Evolutionary conservation across 2,113 vertebrate genomes (phyloP), one percentile per base, ranked within the genome.

Genomic region (Mormyrus lacerda): DNA sequence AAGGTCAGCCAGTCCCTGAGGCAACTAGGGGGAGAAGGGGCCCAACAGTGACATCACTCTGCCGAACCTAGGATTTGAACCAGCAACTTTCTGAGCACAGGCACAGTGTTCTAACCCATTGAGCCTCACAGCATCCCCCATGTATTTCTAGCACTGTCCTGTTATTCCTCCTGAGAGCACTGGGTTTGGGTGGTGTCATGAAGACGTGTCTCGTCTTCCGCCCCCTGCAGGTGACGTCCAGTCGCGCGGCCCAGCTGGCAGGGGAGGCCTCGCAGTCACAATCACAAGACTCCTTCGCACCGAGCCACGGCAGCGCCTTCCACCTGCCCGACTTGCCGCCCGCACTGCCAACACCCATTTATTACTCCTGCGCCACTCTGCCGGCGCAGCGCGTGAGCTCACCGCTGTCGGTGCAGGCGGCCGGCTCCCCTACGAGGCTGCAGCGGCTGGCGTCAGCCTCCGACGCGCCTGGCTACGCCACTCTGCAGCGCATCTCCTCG

Each of bases 331-430:
- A 98, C 87, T 95, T 95, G 48, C 97, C 94, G 93, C 96, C 94
- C 91, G 94, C 94, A 89, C 91, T 93, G 90, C 92, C 93, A 76
- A 91, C 92, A 3, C 89, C 95, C 93, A 95, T 98, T 94, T 98
- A 97, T 96, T 98, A 98, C 95, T 97, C 97, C 89, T 98, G 98
- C 94, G 96, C 97, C 94, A 98, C 98, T 92, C 96, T 99, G 94
- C 98, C 98, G 89, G 97, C 98, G 88, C 97, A 97, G 94, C 96
- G 97, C 85, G 97, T 97, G 92, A 97, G 97, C 95, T 99, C 97
- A 88, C 97, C 97, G 90, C 96, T 97, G 91, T 93, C 96, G 94
- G 93, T 97, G 92, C 96, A 97, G 93, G 94, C 95, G 90, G 93
- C 96, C 94, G 97, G 97, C 91, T 98, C 98, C 61, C 98, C 98